These are phyloP conservation scores for Micromys minutus DNA, from an alignment of 2,113 vertebrate genomes.

Conservation along the genomic window DNA sequence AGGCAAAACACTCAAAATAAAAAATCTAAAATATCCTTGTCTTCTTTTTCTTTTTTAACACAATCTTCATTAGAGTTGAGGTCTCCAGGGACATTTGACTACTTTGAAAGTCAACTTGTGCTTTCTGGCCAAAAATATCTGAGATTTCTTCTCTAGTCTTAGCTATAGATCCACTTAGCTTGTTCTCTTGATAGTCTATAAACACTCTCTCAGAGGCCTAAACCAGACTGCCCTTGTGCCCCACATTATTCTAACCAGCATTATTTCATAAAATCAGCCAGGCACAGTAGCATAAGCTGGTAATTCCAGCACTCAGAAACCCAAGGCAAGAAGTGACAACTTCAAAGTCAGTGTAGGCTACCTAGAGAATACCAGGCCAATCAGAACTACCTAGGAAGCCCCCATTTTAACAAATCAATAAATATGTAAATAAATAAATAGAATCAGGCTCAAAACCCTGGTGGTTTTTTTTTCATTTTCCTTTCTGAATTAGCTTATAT, in stretches of 20 bases:
- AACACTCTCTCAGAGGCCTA: neutral
- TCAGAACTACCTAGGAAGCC: neutral
- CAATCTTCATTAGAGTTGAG: slow-evolving; percentile 2
- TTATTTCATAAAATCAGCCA: neutral
- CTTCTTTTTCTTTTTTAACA: neutral
- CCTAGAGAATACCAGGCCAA: neutral
- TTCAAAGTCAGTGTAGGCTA: neutral
- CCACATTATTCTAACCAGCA: neutral
- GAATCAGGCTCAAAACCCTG: neutral
- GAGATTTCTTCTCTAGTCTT: neutral
- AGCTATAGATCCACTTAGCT: neutral
- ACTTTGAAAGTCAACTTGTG: neutral
- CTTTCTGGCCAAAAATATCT: neutral
- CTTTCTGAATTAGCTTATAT: neutral
- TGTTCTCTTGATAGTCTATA: neutral
- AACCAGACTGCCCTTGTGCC: neutral
- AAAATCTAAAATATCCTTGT: neutral
- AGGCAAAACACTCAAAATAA: neutral
- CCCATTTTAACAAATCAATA: neutral
- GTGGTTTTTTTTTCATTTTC: neutral
- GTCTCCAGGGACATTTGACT: neutral
- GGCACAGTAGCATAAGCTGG: neutral
- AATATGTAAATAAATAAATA: neutral
- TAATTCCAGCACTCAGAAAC: neutral
- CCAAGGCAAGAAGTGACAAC: neutral